Evolutionary conservation across 1,140 invertebrate genomes (phyloP).

Genomic region (Ephestia elutella): DNA sequence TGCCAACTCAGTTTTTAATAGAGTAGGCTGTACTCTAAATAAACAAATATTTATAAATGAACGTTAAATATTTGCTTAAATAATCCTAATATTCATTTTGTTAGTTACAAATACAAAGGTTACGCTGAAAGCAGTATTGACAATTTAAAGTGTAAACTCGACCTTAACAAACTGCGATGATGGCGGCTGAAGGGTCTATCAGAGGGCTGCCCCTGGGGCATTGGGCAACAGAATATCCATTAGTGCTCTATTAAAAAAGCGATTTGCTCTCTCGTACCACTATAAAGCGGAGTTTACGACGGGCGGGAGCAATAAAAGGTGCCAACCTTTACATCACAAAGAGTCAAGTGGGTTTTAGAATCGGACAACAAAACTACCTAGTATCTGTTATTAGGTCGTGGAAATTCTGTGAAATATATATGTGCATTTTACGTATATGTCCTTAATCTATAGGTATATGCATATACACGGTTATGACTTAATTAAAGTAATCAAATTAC

Average conservation of each 20-base stretch:
- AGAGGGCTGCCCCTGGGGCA: conserved; percentile 13
- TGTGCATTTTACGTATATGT: too few species aligned
- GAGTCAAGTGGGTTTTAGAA: conserved; percentile 30
- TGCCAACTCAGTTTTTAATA: conserved; percentile 21
- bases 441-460: too few species aligned
- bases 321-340: conserved; percentile 29
- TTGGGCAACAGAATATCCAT: conserved; percentile 23
- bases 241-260: conserved; percentile 37
- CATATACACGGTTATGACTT: too few species aligned
- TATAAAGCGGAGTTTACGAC: conserved; percentile 34
- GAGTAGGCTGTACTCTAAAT: conserved; percentile 11
- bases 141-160: background rate
- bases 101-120: conserved; percentile 2
- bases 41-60: conserved; percentile 15
- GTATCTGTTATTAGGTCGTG: background rate
- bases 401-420: background rate
- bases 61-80: conserved; percentile 10
- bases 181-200: conserved; percentile 20
- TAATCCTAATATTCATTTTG: background rate
- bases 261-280: conserved; percentile 30
- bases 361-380: conserved; percentile 25
- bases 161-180: conserved; percentile 14
- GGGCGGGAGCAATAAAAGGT: conserved; percentile 31
- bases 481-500: too few species aligned
- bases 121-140: background rate